phyloP scores from a whole-genome alignment of 2,797 vertebrate genomes.

The Fundulus diaphanus region DNA sequence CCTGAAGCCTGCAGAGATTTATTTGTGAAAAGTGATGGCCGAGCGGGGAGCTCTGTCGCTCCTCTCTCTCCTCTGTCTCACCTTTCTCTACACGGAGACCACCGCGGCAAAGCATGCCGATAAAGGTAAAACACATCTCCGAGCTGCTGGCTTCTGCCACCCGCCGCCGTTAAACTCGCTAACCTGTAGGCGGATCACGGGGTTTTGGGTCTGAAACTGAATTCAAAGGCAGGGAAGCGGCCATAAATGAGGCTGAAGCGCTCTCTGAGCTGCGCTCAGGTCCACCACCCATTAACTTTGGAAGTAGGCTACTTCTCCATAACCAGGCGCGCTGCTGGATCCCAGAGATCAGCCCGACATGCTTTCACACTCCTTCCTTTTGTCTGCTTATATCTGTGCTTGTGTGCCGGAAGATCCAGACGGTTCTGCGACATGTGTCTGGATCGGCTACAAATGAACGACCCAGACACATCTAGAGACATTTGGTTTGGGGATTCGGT shows the following conservation, averaged over 20 bases:
- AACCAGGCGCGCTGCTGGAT: not conserved
- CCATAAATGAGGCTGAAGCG: slow-evolving; percentile 22
- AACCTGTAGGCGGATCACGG: slow-evolving; percentile 15
- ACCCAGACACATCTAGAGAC: not conserved
- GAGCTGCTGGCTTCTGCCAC: slow-evolving; percentile 6
- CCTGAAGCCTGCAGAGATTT: slow-evolving; percentile 77
- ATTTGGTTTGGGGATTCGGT: not conserved
- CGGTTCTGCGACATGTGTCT: not conserved
- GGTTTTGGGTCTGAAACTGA: not conserved
- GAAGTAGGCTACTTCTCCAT: slow-evolving; percentile 28
- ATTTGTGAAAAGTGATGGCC: slow-evolving; percentile 86
- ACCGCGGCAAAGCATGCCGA: slow-evolving; percentile 79
- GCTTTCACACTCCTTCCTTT: slow-evolving; percentile 46
- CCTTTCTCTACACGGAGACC: slow-evolving; percentile 74
- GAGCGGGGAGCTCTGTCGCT: slow-evolving; percentile 86
- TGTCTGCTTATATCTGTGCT: slow-evolving; percentile 44
- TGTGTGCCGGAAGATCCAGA: slow-evolving; percentile 4
- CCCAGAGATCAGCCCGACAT: slow-evolving; percentile 29
- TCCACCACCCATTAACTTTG: slow-evolving; percentile 48
- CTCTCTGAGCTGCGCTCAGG: slow-evolving; percentile 27
- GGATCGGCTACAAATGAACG: slow-evolving; percentile 5
- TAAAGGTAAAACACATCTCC: slow-evolving; percentile 75
- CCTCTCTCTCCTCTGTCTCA: slow-evolving; percentile 86
- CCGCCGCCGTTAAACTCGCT: slow-evolving; percentile 16
- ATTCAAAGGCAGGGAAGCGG: slow-evolving; percentile 17